Evolutionary conservation across 1,140 invertebrate species (phyloP).

Genomic region (Parapsyche elsis): DNA sequence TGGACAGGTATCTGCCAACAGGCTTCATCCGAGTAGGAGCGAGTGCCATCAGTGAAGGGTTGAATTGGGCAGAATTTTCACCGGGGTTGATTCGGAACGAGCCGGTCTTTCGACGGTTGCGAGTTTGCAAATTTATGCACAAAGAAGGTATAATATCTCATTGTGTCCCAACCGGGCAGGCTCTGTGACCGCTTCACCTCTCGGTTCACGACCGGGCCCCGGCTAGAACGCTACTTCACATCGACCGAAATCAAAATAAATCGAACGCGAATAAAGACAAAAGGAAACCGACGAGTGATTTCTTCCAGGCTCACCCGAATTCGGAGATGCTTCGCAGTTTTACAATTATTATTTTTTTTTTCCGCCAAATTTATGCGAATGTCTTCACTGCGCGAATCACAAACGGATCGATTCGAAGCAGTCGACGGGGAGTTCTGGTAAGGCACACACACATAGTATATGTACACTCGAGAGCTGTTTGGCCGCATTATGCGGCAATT

Average conservation of each 20-base stretch:
- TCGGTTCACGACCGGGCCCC: conserved; percentile 41
- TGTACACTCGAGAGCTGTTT: neutral
- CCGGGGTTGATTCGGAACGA: neutral
- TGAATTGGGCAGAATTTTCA: no score
- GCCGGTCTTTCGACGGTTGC: neutral
- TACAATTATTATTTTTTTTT: no score
- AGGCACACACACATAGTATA: neutral
- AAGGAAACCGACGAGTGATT: neutral
- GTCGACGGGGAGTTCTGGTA: neutral
- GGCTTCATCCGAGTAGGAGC: no score
- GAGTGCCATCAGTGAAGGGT: no score
- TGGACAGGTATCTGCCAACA: no score
- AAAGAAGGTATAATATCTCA: conserved; percentile 52
- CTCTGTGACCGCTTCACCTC: conserved; percentile 39
- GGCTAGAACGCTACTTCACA: neutral
- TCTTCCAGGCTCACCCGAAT: neutral
- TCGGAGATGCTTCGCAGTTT: neutral
- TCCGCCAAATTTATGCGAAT: no score
- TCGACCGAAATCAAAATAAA: neutral
- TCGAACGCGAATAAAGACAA: neutral
- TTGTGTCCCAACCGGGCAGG: conserved; percentile 41
- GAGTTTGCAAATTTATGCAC: conserved; percentile 50
- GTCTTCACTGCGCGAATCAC: no score
- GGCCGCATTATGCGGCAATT: neutral
- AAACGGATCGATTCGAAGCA: neutral